Evolutionary conservation across 2,797 vertebrate species (phyloP), one percentile per base, ranked within the genome.

Genomic region (Gymnothorax javanicus): DNA sequence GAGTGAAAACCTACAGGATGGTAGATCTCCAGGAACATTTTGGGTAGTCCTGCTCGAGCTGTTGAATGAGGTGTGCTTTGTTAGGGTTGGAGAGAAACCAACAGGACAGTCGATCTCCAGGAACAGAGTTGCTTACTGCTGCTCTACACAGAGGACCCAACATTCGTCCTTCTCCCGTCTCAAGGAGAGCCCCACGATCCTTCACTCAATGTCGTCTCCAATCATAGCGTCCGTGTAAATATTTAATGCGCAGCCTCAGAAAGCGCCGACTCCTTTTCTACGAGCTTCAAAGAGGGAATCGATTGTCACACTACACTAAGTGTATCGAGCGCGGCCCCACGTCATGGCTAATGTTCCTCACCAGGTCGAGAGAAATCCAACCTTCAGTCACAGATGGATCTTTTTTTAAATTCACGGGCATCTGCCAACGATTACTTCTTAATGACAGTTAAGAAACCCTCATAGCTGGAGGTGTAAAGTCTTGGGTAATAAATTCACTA

Each of bases 191-290:
- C 75, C 88, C 57, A 79, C 59, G 86, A 89, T 87, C 83, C 50
- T 75, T 90, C 84, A 71, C 83, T 91, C 87, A 91, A 89, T 88
- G 90, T 90, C 88, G 89, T 69, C 52, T 79, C 85, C 86, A 89
- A 84, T 88, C 85, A 82, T 33, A 84, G 64, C 82, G 86, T 58
- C 58, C 17, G 82, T 86, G 81, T 92, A 89, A 92, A 91, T 92
- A 90, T 90, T 91, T 91, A 92, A 91, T 92, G 89, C 58, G 67
- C 87, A 81, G 84, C 75, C 86, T 84, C 83, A 86, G 59, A 84
- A 88, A 69, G 87, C 57, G 56, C 82, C 83, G 88, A 64, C 79
- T 83, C 62, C 81, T 79, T 79, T 54, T 1, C 20, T 23, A 20
- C 54, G 83, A 27, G 43, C 75, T n/a, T 73, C 27, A 33, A 73